Evolutionary conservation across 2,797 vertebrate species (phyloP).

Genomic region (Otolemur crassicaudatus): DNA sequence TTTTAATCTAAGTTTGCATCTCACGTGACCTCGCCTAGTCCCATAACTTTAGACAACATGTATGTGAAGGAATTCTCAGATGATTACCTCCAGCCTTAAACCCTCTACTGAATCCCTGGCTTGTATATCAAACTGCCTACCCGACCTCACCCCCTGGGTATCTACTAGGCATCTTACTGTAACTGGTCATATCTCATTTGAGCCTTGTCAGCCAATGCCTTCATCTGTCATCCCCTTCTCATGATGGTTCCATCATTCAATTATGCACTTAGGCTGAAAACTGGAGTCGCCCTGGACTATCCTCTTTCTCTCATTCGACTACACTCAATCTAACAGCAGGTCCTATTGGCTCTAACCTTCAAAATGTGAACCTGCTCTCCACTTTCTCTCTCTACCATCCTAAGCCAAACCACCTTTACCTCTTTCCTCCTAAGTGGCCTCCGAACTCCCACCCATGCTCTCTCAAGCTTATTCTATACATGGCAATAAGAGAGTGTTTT

Average conservation of each 20-base stretch:
- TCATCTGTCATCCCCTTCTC: neutral
- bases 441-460: neutral
- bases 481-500: neutral
- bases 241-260: neutral
- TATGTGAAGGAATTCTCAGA: neutral
- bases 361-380: neutral
- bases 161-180: neutral
- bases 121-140: neutral
- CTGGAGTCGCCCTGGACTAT: neutral
- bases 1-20: conserved; percentile 4
- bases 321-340: neutral
- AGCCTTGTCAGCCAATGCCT: neutral
- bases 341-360: neutral
- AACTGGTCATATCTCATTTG: neutral
- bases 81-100: neutral
- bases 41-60: neutral
- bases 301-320: neutral
- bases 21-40: neutral
- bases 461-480: neutral
- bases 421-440: neutral
- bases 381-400: neutral
- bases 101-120: neutral
- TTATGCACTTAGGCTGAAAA: neutral
- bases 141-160: neutral
- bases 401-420: neutral